phyloP scores from a whole-genome alignment of 2,113 vertebrate species.

The Chaetura pelagica region DNA sequence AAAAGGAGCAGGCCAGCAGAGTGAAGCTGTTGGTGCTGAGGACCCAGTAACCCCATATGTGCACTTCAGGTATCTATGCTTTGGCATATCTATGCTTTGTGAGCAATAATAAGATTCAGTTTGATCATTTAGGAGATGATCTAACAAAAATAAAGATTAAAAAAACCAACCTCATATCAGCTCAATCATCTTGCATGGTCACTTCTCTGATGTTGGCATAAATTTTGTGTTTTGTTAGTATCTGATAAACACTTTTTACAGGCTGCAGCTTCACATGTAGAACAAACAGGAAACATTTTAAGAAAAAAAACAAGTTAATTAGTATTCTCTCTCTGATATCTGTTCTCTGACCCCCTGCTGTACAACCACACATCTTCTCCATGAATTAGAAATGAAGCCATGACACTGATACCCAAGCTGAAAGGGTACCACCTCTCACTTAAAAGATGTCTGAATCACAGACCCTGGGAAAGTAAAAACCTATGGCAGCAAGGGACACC shows the following conservation, averaged over 20 bases:
- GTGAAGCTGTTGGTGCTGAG: background rate
- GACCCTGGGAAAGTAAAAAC: background rate
- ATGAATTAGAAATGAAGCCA: background rate
- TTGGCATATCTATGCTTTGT: background rate
- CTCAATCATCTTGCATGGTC: background rate
- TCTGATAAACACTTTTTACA: background rate
- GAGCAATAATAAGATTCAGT: background rate
- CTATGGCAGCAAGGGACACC: background rate
- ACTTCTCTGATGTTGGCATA: background rate
- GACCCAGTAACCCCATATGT: background rate
- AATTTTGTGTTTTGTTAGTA: background rate
- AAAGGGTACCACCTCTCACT: background rate
- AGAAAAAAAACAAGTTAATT: background rate
- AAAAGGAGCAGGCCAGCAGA: background rate
- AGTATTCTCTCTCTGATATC: background rate
- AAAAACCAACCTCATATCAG: background rate
- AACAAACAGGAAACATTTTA: background rate
- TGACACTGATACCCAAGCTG: background rate
- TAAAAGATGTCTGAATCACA: background rate
- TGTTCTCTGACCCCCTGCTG: background rate
- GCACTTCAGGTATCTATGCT: background rate
- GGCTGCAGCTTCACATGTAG: background rate
- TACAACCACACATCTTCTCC: background rate
- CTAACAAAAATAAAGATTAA: background rate
- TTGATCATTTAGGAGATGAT: background rate